These are phyloP conservation scores for Macrotrachela quadricornifera DNA, from an alignment of 1,140 invertebrate species.

Conservation along the genomic window DNA sequence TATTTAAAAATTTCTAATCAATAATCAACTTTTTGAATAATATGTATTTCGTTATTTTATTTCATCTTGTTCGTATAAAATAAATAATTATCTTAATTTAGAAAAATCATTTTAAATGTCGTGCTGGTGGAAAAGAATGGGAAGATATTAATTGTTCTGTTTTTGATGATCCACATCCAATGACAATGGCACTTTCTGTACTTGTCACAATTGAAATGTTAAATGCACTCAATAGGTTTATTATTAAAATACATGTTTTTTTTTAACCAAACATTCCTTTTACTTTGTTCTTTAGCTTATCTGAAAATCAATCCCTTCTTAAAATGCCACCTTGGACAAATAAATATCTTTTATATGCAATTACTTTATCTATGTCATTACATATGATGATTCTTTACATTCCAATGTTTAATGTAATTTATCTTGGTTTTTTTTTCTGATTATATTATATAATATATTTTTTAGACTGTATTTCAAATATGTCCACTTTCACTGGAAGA, in stretches of 20 bases:
- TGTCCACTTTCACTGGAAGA: constrained; percentile 74
- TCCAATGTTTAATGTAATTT: neutral
- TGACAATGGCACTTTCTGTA: constrained; percentile 30
- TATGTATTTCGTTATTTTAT: too few relatives aligned
- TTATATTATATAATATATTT: constrained; percentile 15
- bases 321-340: neutral
- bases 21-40: too few relatives aligned
- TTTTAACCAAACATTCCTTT: neutral
- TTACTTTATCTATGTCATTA: neutral
- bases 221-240: constrained; percentile 32
- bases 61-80: too few relatives aligned
- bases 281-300: neutral
- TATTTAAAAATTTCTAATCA: too few relatives aligned
- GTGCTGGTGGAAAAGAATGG: constrained; percentile 14
- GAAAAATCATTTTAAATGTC: neutral
- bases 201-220: constrained; percentile 31
- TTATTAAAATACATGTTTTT: neutral
- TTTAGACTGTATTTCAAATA: constrained; percentile 94
- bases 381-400: neutral
- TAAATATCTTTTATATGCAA: neutral
- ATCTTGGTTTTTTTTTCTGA: too few relatives aligned
- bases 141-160: constrained; percentile 24
- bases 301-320: neutral
- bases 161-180: constrained; percentile 25
- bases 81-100: neutral